Percentiles rank a stretch among this genome's conserved stretches.
These are phyloP conservation scores for Notamacropus eugenii DNA, from an alignment of 2,797 vertebrate species.

Conservation along the genomic window DNA sequence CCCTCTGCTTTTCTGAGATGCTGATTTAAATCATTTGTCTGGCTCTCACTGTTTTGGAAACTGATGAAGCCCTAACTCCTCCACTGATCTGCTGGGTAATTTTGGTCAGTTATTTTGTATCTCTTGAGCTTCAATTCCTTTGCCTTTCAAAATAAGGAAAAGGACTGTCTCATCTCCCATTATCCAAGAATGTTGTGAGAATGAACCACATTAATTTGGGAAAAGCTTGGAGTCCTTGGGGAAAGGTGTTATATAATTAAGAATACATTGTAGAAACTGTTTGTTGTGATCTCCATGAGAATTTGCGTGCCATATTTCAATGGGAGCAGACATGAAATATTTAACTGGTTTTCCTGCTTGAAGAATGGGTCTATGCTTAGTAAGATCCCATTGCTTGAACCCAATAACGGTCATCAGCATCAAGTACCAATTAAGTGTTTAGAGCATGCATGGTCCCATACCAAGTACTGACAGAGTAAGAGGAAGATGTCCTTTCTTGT, in stretches of 20 bases:
- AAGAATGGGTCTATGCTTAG: background rate
- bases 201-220: background rate
- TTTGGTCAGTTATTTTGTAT: background rate
- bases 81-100: background rate
- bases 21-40: background rate
- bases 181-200: background rate
- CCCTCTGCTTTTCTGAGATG: background rate
- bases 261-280: background rate
- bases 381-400: background rate
- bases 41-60: background rate
- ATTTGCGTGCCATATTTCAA: background rate
- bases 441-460: background rate
- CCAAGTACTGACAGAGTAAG: background rate
- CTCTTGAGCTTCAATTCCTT: background rate
- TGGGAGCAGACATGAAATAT: background rate
- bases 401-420: background rate
- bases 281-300: background rate
- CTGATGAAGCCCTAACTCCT: background rate
- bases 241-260: background rate
- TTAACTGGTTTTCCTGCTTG: background rate
- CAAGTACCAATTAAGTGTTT: background rate
- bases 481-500: background rate
- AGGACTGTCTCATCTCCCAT: background rate
- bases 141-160: background rate
- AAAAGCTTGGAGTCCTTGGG: background rate